Percentiles rank a stretch among this genome's conserved stretches.
Evolutionary conservation across 2,113 vertebrate genomes (phyloP).

Genomic region (Willisornis vidua): DNA sequence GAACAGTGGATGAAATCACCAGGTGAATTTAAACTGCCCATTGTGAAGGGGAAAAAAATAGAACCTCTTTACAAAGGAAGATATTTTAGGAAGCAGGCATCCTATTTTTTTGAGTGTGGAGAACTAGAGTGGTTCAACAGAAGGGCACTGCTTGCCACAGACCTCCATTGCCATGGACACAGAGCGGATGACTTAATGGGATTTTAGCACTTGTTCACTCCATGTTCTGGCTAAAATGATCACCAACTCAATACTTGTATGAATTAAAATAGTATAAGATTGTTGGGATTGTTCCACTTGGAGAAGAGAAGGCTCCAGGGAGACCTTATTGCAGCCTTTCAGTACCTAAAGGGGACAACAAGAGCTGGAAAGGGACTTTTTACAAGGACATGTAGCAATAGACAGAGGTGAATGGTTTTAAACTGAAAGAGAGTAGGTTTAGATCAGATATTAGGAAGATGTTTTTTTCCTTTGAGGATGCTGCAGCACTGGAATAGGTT

Average conservation of each 20-base stretch:
- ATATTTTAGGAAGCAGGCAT: background rate
- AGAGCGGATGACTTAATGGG: background rate
- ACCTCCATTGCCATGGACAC: background rate
- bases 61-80: background rate
- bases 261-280: background rate
- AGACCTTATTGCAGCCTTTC: background rate
- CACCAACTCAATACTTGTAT: background rate
- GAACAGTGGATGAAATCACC: background rate
- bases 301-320: background rate
- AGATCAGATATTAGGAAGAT: background rate
- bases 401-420: background rate
- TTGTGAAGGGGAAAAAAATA: background rate
- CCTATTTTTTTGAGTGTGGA: background rate
- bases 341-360: background rate
- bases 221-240: background rate
- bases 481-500: background rate
- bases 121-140: background rate
- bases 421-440: background rate
- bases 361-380: background rate
- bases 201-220: background rate
- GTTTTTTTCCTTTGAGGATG: background rate
- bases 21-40: background rate
- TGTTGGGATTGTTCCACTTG: background rate
- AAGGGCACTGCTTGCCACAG: background rate
- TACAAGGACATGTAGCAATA: fast-evolving